Conservation (phyloP, 2,797 vertebrate genomes). For the Pseudomugil gertrudae region DNA sequence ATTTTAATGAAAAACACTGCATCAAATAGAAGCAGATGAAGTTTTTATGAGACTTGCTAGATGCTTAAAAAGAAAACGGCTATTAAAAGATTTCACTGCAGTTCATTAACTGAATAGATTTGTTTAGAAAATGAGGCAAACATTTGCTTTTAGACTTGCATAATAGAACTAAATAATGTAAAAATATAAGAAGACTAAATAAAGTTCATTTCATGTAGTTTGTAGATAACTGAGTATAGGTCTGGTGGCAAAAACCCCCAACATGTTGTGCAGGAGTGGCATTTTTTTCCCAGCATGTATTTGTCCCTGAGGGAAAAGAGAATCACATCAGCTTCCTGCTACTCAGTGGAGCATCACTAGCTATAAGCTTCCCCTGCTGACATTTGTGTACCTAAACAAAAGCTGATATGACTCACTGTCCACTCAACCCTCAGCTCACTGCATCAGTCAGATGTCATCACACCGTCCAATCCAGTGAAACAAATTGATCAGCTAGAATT, state of each 20-base stretch:
- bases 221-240: neutral
- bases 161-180: neutral
- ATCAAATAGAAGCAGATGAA: neutral
- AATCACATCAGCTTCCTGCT: neutral
- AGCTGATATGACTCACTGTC: neutral
- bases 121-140: too few relatives aligned
- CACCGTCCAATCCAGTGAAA: neutral
- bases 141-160: too few relatives aligned
- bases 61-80: too few relatives aligned
- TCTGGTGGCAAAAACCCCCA: constrained; percentile 1
- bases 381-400: neutral
- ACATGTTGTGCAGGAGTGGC: neutral
- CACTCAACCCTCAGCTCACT: neutral
- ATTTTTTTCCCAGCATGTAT: constrained; percentile 23
- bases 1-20: too few relatives aligned
- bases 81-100: too few relatives aligned
- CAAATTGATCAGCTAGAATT: neutral
- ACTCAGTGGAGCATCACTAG: constrained; percentile 8
- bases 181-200: neutral
- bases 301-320: constrained; percentile 11
- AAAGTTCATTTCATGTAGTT: constrained; percentile 1
- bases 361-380: neutral
- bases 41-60: too few relatives aligned
- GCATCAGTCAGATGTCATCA: neutral
- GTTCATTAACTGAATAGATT: too few relatives aligned